A percentile compares a stretch with the other conserved stretches of the same genome.
phyloP scores from a whole-genome alignment of 2,113 vertebrate species.

The Prinia subflava region DNA sequence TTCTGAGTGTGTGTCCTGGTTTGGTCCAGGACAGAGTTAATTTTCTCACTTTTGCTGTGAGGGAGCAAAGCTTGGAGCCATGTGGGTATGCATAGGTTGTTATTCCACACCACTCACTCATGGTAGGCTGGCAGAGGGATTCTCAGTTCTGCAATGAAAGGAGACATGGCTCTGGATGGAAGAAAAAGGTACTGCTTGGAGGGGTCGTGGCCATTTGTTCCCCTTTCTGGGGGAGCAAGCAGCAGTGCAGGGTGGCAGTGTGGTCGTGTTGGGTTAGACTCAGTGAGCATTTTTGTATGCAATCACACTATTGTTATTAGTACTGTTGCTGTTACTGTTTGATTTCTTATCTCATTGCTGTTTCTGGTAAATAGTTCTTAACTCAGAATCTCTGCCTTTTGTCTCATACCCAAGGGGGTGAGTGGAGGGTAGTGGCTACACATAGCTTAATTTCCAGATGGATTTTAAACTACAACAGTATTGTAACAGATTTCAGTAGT shows the following conservation, averaged over 20 bases:
- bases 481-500: neutral
- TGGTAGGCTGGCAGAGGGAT: neutral
- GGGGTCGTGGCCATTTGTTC: neutral
- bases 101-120: neutral
- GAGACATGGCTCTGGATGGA: neutral
- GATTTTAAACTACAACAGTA: neutral
- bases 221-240: neutral
- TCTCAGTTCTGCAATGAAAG: neutral
- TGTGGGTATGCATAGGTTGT: neutral
- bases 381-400: neutral
- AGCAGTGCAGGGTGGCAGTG: neutral
- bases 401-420: neutral
- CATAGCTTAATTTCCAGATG: neutral
- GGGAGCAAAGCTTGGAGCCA: neutral
- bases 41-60: neutral
- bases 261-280: rapidly evolving
- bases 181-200: neutral
- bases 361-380: neutral
- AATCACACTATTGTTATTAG: neutral
- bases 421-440: neutral
- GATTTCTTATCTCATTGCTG: neutral
- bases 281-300: neutral
- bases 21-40: neutral
- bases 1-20: neutral
- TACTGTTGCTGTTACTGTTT: neutral